Conservation (phyloP, 2,888 invertebrate genomes). For the Phragmatobia fuliginosa region DNA sequence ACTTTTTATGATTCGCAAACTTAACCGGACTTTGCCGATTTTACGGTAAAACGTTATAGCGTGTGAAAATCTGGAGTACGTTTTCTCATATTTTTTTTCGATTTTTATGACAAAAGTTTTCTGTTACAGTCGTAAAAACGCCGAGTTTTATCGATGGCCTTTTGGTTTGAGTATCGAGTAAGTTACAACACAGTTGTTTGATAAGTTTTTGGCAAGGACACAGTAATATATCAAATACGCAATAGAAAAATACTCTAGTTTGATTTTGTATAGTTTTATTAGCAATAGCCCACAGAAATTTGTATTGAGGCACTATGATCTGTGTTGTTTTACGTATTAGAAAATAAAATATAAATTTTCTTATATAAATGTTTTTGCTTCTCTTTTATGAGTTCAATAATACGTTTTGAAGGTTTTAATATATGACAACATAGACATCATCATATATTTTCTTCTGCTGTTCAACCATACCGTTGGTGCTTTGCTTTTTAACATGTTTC, state of each 20-base stretch:
- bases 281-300: neutral
- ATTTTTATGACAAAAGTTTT: constrained; percentile 49
- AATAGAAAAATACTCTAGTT: neutral
- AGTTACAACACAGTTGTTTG: constrained; percentile 9
- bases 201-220: constrained; percentile 13
- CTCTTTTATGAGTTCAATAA: too few species aligned
- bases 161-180: constrained; percentile 14
- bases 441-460: too few species aligned
- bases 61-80: constrained; percentile 39
- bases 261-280: neutral
- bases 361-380: neutral
- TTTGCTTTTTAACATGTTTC: too few species aligned
- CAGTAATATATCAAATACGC: neutral
- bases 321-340: neutral
- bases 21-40: constrained; percentile 28
- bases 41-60: constrained; percentile 35
- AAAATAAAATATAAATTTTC: neutral
- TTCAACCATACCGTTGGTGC: too few species aligned
- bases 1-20: constrained; percentile 43
- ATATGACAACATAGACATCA: too few species aligned
- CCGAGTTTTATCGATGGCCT: constrained; percentile 22
- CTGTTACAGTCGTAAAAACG: constrained; percentile 44
- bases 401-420: too few species aligned
- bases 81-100: constrained; percentile 44
- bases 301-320: neutral